phyloP scores from a whole-genome alignment of 2,888 invertebrate species.

The Coelogynopora nodosa region DNA sequence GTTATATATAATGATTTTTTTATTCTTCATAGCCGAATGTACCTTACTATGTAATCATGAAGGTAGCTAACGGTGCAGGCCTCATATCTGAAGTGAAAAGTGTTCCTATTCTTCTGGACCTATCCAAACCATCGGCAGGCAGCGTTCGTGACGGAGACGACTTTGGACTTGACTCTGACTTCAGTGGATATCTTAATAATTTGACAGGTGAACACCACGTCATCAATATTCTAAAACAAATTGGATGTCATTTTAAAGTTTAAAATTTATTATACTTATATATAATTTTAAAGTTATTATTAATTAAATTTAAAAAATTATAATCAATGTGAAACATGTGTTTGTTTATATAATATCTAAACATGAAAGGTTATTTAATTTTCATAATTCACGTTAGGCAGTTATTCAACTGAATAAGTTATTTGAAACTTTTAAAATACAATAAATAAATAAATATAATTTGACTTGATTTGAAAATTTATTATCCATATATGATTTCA shows the following conservation, averaged over 20 bases:
- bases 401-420: too few species aligned
- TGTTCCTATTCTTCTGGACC: background rate
- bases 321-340: too few species aligned
- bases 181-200: background rate
- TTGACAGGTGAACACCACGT: background rate
- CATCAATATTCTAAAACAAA: too few species aligned
- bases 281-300: background rate
- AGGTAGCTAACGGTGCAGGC: background rate
- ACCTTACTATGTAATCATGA: background rate
- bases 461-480: too few species aligned
- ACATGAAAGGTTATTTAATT: too few species aligned
- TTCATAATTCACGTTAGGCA: too few species aligned
- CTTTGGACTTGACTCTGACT: background rate
- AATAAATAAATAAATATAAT: too few species aligned
- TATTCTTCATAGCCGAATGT: background rate
- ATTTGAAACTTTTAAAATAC: too few species aligned
- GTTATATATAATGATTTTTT: too few species aligned
- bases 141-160: background rate
- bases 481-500: too few species aligned
- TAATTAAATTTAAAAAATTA: background rate
- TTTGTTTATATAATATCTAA: too few species aligned
- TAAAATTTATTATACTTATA: background rate
- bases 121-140: background rate
- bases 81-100: background rate
- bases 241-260: too few species aligned